Percentiles rank a stretch among this genome's conserved stretches.
phyloP scores from a whole-genome alignment of 2,888 invertebrate species.

The Lepidocyrtinus sp. region DNA sequence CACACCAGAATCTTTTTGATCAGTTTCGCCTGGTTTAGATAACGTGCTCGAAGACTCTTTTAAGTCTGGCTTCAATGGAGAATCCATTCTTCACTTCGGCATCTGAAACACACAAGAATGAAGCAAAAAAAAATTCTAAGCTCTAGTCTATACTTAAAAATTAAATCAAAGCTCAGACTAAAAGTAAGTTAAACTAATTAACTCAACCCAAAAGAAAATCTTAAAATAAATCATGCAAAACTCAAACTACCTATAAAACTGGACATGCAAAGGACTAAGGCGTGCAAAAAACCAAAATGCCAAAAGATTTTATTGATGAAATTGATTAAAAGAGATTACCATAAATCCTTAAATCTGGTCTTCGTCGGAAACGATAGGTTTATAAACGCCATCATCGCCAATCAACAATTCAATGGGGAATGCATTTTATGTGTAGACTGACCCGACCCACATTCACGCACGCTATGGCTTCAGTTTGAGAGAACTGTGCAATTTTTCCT shows the following conservation, averaged over 20 bases:
- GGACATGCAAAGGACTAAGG: too few species aligned
- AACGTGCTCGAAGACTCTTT: slow-evolving; percentile 51
- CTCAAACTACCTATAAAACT: too few species aligned
- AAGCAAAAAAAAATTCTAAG: slow-evolving; percentile 7
- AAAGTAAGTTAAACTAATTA: too few species aligned
- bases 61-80: slow-evolving; percentile 57
- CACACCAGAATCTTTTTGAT: slow-evolving; percentile 28
- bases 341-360: slow-evolving; percentile 64
- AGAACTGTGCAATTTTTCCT: too few species aligned
- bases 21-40: slow-evolving; percentile 41
- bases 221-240: too few species aligned
- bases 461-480: too few species aligned
- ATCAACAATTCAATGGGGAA: background rate
- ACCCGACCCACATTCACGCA: background rate
- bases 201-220: too few species aligned
- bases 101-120: slow-evolving; percentile 40
- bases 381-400: slow-evolving; percentile 45
- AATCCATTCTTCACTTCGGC: slow-evolving; percentile 64
- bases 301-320: too few species aligned
- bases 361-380: slow-evolving; percentile 45
- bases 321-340: too few species aligned
- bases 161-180: too few species aligned
- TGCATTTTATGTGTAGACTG: background rate
- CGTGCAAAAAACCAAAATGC: too few species aligned
- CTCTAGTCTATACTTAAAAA: too few species aligned